A percentile compares a stretch with the other conserved stretches of the same genome.
These are phyloP conservation scores for Sphyrna mokarran DNA, from an alignment of 2,113 vertebrate species.

Conservation along the genomic window DNA sequence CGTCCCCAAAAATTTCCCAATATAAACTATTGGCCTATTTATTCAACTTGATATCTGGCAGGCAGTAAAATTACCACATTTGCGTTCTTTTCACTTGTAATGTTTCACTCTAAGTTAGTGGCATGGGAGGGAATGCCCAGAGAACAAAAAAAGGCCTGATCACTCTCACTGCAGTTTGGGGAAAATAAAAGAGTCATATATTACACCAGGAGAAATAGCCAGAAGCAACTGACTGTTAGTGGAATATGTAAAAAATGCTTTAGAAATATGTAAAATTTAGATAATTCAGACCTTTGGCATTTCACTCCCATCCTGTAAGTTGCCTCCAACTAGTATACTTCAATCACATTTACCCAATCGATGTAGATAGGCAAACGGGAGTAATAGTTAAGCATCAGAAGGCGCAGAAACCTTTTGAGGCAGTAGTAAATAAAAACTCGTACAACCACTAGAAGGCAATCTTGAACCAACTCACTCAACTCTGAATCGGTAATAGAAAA, in stretches of 20 bases:
- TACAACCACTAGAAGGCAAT: neutral
- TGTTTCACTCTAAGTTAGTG: neutral
- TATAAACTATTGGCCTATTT: neutral
- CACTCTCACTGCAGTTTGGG: neutral
- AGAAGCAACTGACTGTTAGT: no score
- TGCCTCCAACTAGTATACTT: neutral
- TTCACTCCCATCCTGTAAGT: neutral
- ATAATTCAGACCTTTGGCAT: neutral
- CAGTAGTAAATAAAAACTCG: neutral
- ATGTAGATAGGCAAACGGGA: neutral
- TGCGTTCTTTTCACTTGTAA: neutral
- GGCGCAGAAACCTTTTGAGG: neutral
- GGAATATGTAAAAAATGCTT: neutral
- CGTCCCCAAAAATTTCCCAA: neutral
- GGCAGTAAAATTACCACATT: neutral
- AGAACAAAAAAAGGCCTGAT: neutral
- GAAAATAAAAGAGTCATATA: neutral
- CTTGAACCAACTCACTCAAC: neutral
- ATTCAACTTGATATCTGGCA: neutral
- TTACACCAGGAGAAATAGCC: no score
- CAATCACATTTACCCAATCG: neutral
- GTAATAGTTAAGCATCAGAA: neutral
- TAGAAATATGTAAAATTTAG: neutral
- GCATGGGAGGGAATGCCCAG: neutral
- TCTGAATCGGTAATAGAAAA: neutral